These are phyloP conservation scores for Clarias magur DNA, from an alignment of 2,113 vertebrate genomes.

Conservation along the genomic window DNA sequence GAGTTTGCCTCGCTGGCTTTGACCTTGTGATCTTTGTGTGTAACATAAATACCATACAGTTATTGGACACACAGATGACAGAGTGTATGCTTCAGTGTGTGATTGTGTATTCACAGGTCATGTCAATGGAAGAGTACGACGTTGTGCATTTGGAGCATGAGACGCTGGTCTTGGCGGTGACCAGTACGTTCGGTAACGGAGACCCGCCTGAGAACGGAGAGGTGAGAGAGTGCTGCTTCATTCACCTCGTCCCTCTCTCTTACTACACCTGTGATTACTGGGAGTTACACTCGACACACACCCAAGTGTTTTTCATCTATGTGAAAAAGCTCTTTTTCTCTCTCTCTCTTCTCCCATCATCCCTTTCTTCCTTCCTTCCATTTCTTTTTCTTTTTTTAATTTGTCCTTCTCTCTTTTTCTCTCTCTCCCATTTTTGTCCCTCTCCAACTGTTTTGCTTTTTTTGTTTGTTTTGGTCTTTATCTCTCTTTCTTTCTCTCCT, in stretches of 20 bases:
- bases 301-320: too few relatives aligned
- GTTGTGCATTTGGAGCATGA: constrained; percentile 93
- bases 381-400: too few relatives aligned
- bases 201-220: constrained; percentile 96
- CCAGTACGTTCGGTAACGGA: constrained; percentile 95
- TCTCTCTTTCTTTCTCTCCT: neutral
- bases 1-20: too few relatives aligned
- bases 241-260: neutral
- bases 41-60: neutral
- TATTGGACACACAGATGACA: neutral
- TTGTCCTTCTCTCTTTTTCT: neutral
- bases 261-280: neutral
- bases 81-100: neutral
- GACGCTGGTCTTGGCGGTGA: constrained; percentile 89
- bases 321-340: neutral
- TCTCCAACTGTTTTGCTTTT: neutral
- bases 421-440: neutral
- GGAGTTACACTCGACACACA: neutral
- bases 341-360: neutral
- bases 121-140: constrained; percentile 95
- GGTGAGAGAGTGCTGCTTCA: constrained; percentile 67
- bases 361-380: too few relatives aligned
- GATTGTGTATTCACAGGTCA: constrained; percentile 73
- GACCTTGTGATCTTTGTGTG: neutral
- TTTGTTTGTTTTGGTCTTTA: neutral